These are phyloP conservation scores for Puma concolor DNA, from an alignment of 2,113 vertebrate genomes.

Conservation along the genomic window DNA sequence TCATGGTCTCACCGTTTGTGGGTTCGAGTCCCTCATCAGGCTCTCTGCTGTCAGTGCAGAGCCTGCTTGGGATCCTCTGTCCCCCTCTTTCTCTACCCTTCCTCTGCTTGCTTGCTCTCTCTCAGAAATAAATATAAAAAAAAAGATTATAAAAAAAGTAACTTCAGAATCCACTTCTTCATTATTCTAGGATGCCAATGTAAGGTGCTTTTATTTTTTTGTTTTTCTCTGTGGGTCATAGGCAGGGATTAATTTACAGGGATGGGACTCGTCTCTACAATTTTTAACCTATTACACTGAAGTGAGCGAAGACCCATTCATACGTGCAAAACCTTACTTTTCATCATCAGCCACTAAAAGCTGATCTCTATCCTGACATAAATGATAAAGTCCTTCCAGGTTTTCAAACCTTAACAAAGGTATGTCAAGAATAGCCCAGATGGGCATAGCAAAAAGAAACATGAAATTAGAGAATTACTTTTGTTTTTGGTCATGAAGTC, in stretches of 20 bases:
- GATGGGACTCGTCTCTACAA: background rate
- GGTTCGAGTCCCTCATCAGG: no score
- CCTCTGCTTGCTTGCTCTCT: no score
- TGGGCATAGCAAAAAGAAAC: background rate
- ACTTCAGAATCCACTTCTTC: background rate
- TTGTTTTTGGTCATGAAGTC: background rate
- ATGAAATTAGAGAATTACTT: background rate
- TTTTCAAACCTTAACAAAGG: background rate
- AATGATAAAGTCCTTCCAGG: background rate
- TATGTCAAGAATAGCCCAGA: background rate
- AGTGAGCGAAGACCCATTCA: background rate
- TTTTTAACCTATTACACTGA: constrained; percentile 1
- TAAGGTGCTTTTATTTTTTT: background rate
- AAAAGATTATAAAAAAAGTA: background rate
- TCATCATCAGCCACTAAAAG: background rate
- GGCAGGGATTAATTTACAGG: background rate
- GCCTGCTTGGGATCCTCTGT: no score
- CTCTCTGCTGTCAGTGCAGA: no score
- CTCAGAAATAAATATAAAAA: no score
- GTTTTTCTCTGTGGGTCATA: background rate
- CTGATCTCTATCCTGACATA: background rate
- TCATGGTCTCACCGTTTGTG: no score
- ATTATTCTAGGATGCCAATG: background rate
- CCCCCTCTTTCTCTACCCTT: no score
- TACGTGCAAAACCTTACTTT: background rate